Evolutionary conservation across 2,113 vertebrate species (phyloP).

Genomic region (Epinephelus lanceolatus): DNA sequence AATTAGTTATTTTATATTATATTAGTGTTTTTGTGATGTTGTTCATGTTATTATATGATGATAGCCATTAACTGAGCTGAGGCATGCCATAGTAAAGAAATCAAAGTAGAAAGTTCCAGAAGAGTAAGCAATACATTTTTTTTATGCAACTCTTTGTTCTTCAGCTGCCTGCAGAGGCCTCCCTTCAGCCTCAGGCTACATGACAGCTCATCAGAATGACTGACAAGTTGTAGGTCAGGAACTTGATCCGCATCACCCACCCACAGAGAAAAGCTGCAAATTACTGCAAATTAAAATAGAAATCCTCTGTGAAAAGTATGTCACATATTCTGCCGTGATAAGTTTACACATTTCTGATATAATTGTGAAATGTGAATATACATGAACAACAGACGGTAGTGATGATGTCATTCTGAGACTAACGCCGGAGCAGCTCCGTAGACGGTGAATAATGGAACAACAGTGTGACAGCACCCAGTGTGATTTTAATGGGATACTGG

Average conservation of each 20-base stretch:
- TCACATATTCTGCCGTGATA: neutral
- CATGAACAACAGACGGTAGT: neutral
- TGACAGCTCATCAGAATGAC: conserved; percentile 49
- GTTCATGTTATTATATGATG: neutral
- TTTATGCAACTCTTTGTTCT: neutral
- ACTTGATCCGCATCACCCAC: conserved; percentile 16
- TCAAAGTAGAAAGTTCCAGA: neutral
- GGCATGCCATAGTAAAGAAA: neutral
- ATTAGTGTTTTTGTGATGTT: neutral
- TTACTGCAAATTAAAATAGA: conserved; percentile 1
- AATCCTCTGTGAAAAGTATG: neutral
- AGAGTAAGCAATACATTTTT: neutral
- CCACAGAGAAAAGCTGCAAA: neutral
- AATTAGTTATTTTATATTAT: neutral
- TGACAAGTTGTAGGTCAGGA: conserved; percentile 26
- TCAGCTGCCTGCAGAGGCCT: conserved; percentile 23
- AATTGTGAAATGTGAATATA: neutral
- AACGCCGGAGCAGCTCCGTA: neutral
- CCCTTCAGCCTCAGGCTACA: conserved; percentile 8
- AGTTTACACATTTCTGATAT: neutral
- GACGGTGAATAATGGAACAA: conserved; percentile 25
- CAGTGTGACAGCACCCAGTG: conserved; percentile 31
- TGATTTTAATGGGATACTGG: conserved; percentile 45
- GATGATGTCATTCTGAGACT: conserved; percentile 6
- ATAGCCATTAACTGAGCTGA: neutral